Percentiles rank a stretch among this genome's conserved stretches.
Evolutionary conservation across 2,888 invertebrate genomes (phyloP).

Genomic region (Oscheius sp.): DNA sequence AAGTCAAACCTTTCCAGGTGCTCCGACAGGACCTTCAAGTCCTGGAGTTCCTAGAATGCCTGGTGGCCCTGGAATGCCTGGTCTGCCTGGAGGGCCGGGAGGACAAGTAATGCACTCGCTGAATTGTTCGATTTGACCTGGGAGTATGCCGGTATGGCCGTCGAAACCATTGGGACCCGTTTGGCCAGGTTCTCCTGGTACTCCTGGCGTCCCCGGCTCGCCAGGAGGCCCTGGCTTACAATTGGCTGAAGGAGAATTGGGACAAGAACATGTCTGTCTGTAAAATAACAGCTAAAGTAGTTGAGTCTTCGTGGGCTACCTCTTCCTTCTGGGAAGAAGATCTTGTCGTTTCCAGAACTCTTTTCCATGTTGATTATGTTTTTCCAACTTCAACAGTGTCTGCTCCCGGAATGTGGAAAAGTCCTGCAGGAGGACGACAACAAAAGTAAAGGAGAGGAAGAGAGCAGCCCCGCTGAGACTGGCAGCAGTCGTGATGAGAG

Average conservation of each 20-base stretch:
- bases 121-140: background rate
- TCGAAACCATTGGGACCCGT: background rate
- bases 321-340: background rate
- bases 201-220: background rate
- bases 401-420: background rate
- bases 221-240: slow-evolving; percentile 3
- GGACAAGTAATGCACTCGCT: slow-evolving; percentile 14
- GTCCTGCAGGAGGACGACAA: background rate
- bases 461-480: background rate
- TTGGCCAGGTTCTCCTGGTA: background rate
- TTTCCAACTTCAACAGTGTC: background rate
- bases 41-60: background rate
- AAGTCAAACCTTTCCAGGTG: background rate
- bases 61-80: background rate
- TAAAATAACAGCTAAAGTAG: background rate
- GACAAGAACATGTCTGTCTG: slow-evolving; percentile 20
- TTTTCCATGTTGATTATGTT: background rate
- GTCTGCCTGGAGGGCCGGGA: slow-evolving; percentile 11
- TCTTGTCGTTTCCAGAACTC: background rate
- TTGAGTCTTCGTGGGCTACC: too few relatives aligned
- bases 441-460: background rate
- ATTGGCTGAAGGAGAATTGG: background rate
- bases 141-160: slow-evolving; percentile 1
- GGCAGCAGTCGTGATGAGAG: background rate
- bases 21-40: background rate